These are phyloP conservation scores for Drosophila sp. DNA, from an alignment of 1,140 invertebrate genomes.

Conservation along the genomic window DNA sequence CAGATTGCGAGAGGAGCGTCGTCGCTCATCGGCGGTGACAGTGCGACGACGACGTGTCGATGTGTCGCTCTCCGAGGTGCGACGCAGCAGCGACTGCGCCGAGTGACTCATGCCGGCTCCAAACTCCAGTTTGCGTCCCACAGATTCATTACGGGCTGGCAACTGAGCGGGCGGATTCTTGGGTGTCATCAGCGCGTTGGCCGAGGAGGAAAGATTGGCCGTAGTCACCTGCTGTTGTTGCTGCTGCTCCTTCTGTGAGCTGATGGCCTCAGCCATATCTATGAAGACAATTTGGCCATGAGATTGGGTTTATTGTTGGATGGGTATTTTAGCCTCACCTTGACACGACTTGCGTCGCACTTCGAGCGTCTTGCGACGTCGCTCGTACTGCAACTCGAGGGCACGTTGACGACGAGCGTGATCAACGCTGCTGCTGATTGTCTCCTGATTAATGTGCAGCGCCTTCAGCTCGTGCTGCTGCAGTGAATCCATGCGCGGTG, in stretches of 20 bases:
- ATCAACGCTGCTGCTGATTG: slow-evolving; percentile 77
- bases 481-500: slow-evolving; percentile 82
- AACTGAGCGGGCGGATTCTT: slow-evolving; percentile 45
- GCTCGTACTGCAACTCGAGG: slow-evolving; percentile 79
- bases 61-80: slow-evolving; percentile 82
- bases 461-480: slow-evolving; percentile 74
- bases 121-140: slow-evolving; percentile 81
- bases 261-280: slow-evolving; percentile 68
- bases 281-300: not conserved
- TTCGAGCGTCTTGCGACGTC: slow-evolving; percentile 82
- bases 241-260: slow-evolving; percentile 33
- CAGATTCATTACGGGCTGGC: slow-evolving; percentile 48
- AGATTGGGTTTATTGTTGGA: not conserved
- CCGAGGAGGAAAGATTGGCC: slow-evolving; percentile 66
- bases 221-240: slow-evolving; percentile 31
- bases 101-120: slow-evolving; percentile 76
- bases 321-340: slow-evolving; percentile 71
- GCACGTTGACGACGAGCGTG: slow-evolving; percentile 79
- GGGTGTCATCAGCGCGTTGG: slow-evolving; percentile 72
- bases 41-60: slow-evolving; percentile 76
- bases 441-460: slow-evolving; percentile 74
- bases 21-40: slow-evolving; percentile 72
- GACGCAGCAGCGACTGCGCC: slow-evolving; percentile 71
- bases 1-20: slow-evolving; percentile 77
- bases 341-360: slow-evolving; percentile 82